Evolutionary conservation across 2,113 vertebrate genomes (phyloP), one percentile per base, ranked within the genome.

Genomic region (Chelonoidis abingdonii): DNA sequence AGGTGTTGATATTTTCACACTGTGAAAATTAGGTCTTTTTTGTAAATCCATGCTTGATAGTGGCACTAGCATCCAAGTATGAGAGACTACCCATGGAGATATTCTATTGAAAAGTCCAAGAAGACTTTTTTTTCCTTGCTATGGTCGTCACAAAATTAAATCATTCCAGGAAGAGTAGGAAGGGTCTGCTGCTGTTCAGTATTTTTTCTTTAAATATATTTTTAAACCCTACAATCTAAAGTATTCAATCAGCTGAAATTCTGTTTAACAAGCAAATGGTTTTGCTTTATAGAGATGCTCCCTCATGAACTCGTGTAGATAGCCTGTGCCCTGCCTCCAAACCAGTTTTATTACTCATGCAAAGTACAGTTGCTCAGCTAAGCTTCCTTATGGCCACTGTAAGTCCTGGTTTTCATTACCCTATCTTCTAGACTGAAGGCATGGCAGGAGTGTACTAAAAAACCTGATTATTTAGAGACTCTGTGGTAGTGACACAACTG

Each of bases 401-500:
- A 12, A 9, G 31, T 49, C 35, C 56, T 47, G 14, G 3, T 1
- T 27, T 31, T 57, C 2, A 57, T n/a, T 38, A 95, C 38, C 12
- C 4, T 57, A 0, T 22, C 83, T 0, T 82, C 44, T 10, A 87
- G 8, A 4, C 41, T n/a, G 35, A 80, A 92, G 80, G 1, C 38
- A 44, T 75, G 72, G 11, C n/a, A 44, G 72, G 38, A 75, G 11
- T 13, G 31, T 65, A 65, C 62, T n/a, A 19, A 62, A 65, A 65
- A n/a, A 14, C 6, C 27, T 13, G 7, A 65, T 65, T 65, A 65
- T 65, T 65, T 16, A 19, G 62, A n/a, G 8, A 14, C 57, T 41
- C 41, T 41, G 41, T 41, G 3, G 2, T 29, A 84, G 6, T 31
- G 76, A 0, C 12, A 12, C 2, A 0, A 1, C 0, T 5, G 21